phyloP scores from a whole-genome alignment of 64 coral and sea anemone species.

The Hydrozoanthus tunicans region DNA sequence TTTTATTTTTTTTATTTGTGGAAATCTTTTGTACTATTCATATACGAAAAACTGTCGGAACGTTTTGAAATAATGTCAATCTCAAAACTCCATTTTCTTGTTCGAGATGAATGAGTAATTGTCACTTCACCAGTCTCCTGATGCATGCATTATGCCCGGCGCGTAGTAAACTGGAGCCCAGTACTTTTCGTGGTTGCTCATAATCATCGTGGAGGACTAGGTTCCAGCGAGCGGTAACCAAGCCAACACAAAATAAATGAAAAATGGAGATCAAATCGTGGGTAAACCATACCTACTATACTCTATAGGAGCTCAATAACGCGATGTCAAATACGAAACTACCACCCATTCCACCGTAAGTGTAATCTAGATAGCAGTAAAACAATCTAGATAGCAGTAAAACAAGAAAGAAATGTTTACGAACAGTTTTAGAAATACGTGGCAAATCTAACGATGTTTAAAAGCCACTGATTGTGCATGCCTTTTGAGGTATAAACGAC shows the following conservation, averaged over 20 bases:
- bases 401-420: not conserved
- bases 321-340: slow-evolving; percentile 84
- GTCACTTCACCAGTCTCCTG: no score
- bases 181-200: not conserved
- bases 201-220: not conserved
- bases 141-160: no score
- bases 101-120: no score
- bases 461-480: not conserved
- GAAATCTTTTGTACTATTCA: no score
- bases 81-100: no score
- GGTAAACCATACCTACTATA: not conserved
- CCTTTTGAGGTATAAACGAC: not conserved
- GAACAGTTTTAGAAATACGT: not conserved
- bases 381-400: not conserved
- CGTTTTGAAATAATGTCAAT: no score
- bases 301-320: not conserved
- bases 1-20: no score
- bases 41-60: no score
- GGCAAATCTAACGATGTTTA: no score
- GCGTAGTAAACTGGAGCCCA: not conserved
- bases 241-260: slow-evolving; percentile 72
- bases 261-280: slow-evolving; percentile 37
- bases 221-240: slow-evolving; percentile 66
- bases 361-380: not conserved
- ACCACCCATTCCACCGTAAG: slow-evolving; percentile 92